Evolutionary conservation across 2,888 invertebrate species (phyloP).

Genomic region (Calameuta idolon): DNA sequence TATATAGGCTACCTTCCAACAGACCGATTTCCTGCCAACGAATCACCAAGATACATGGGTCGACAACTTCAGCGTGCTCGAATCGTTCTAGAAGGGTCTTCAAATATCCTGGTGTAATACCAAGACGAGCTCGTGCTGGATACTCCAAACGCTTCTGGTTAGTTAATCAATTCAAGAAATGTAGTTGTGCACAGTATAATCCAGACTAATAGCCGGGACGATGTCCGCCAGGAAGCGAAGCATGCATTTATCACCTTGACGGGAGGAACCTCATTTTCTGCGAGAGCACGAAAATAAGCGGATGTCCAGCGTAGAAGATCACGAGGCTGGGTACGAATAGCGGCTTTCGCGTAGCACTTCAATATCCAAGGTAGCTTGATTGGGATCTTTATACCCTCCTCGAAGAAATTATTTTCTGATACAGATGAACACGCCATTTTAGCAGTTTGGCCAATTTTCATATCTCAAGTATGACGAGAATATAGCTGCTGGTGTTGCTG

Average conservation of each 20-base stretch:
- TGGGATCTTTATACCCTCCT: slow-evolving; percentile 76
- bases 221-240: background rate
- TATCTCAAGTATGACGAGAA: background rate
- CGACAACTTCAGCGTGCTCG: slow-evolving; percentile 36
- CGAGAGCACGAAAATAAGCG: slow-evolving; percentile 82
- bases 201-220: background rate
- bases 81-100: slow-evolving; percentile 83
- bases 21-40: slow-evolving; percentile 55
- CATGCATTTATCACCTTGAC: slow-evolving; percentile 72
- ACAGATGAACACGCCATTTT: background rate
- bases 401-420: background rate
- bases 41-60: slow-evolving; percentile 40
- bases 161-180: background rate
- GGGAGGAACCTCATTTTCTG: slow-evolving; percentile 80
- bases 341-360: slow-evolving; percentile 89
- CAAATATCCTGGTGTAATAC: slow-evolving; percentile 83
- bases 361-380: slow-evolving; percentile 84
- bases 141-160: slow-evolving; percentile 72
- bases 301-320: slow-evolving; percentile 86
- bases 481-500: background rate
- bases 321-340: slow-evolving; percentile 88
- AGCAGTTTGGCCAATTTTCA: background rate
- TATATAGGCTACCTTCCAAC: slow-evolving; percentile 50
- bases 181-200: background rate
- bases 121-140: slow-evolving; percentile 76